Evolutionary conservation across 2,888 invertebrate species (phyloP).

Genomic region (Salticus scenicus): DNA sequence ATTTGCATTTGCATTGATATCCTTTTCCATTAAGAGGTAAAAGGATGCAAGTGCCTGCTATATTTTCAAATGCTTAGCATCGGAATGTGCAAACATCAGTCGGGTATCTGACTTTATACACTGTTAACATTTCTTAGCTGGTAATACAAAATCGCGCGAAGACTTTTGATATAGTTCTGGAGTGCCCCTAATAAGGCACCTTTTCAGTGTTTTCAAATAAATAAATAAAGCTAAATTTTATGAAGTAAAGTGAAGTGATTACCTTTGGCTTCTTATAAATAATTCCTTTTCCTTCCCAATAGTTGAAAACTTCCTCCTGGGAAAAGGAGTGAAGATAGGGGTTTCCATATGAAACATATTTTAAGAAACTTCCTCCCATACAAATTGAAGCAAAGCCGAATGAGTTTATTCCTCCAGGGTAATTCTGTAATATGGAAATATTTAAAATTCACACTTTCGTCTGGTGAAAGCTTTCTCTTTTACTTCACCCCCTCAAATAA

Average conservation of each 20-base stretch:
- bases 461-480: conserved; percentile 27
- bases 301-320: conserved; percentile 9
- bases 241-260: neutral
- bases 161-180: no score
- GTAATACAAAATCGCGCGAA: no score
- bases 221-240: neutral
- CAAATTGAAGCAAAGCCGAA: conserved; percentile 51
- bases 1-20: no score
- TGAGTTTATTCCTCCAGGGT: conserved; percentile 24
- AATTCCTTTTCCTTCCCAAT: neutral
- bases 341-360: conserved; percentile 48
- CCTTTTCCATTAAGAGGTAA: no score
- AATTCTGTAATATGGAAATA: conserved; percentile 43
- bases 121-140: no score
- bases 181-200: no score
- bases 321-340: conserved; percentile 53
- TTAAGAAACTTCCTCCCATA: conserved; percentile 39
- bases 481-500: conserved; percentile 14
- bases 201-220: no score
- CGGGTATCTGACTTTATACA: no score
- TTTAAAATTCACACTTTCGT: conserved; percentile 38
- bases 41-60: no score
- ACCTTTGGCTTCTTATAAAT: neutral
- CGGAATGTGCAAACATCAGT: no score
- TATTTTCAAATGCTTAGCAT: no score